phyloP scores from a whole-genome alignment of 1,140 invertebrate genomes.

The Chlorops oryzae region DNA sequence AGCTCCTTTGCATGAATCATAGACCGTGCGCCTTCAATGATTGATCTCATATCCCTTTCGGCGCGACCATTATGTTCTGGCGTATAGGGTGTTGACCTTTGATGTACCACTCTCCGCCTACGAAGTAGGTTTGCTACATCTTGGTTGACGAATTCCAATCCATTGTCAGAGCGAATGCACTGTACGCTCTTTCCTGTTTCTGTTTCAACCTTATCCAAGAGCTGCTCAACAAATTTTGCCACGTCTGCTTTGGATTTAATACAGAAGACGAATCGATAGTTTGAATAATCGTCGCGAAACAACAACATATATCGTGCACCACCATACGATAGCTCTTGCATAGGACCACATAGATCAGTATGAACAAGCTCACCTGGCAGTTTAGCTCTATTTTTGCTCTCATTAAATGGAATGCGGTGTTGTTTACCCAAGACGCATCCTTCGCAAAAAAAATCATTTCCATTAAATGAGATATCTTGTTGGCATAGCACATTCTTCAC shows the following conservation, averaged over 20 bases:
- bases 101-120: too few species aligned
- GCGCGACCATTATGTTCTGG: too few species aligned
- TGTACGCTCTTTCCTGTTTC: background rate
- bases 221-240: background rate
- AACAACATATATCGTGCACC: constrained; percentile 34
- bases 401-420: background rate
- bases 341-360: constrained; percentile 43
- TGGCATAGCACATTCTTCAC: too few species aligned
- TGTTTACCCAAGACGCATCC: background rate
- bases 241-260: constrained; percentile 25
- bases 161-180: background rate
- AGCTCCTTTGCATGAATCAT: constrained; percentile 19
- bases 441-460: constrained; percentile 6
- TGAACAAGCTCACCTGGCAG: constrained; percentile 30
- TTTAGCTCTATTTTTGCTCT: too few species aligned
- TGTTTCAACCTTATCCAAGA: background rate
- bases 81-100: too few species aligned
- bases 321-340: constrained; percentile 30
- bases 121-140: too few species aligned
- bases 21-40: constrained; percentile 41
- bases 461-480: background rate
- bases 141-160: background rate
- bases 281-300: constrained; percentile 24
- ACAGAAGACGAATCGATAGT: constrained; percentile 44
- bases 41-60: constrained; percentile 35